Evolutionary conservation across 92 coral and sea anemone genomes (phyloP).

Genomic region (Pocillopora grandis): DNA sequence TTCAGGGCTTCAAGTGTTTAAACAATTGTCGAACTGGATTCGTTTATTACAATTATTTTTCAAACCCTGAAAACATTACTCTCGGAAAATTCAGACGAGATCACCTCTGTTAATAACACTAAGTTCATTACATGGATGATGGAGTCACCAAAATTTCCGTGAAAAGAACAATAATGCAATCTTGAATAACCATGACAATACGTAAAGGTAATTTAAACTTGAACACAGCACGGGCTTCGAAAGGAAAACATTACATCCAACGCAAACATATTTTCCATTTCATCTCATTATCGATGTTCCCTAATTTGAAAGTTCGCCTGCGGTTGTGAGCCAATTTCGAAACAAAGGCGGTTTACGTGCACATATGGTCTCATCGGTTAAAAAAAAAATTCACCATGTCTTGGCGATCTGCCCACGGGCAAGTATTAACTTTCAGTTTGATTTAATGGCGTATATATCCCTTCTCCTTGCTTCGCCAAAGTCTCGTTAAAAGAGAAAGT

Average conservation of each 20-base stretch:
- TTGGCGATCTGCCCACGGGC: constrained; percentile 13
- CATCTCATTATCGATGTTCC: background rate
- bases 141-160: background rate
- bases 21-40: too few species aligned
- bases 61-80: background rate
- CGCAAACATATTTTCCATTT: background rate
- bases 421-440: background rate
- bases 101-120: background rate
- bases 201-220: background rate
- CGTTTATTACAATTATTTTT: too few species aligned
- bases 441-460: too few species aligned
- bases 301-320: background rate
- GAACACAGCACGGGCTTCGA: background rate
- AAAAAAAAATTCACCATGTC: background rate
- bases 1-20: too few species aligned
- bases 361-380: constrained; percentile 9
- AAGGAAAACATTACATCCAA: too few species aligned
- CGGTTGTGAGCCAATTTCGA: constrained; percentile 4
- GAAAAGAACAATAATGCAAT: background rate
- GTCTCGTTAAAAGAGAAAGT: too few species aligned
- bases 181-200: background rate
- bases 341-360: constrained; percentile 5
- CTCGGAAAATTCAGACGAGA: background rate
- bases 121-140: background rate
- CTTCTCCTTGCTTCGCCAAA: too few species aligned